These are phyloP conservation scores for Rhabditoides inermis DNA, from an alignment of 2,888 invertebrate genomes.

Conservation along the genomic window DNA sequence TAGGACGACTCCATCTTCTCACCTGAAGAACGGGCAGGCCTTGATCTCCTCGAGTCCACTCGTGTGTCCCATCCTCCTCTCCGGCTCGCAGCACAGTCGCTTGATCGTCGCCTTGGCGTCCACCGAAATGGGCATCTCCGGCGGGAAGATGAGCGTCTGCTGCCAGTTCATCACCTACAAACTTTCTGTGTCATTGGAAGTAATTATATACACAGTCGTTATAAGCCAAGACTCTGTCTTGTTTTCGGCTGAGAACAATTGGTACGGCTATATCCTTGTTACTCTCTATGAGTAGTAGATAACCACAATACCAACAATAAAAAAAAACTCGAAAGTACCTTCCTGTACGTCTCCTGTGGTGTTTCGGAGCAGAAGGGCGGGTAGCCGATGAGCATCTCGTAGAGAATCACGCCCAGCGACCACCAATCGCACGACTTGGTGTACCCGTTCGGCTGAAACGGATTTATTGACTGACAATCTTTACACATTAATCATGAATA, in stretches of 20 bases:
- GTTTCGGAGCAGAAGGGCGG: constrained; percentile 99
- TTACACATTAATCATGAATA: no score
- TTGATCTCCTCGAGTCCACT: constrained; percentile 83
- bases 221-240: no score
- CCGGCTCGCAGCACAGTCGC: constrained; percentile 86
- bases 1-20: no score
- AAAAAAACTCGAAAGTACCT: no score
- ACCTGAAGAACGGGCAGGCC: constrained; percentile 80
- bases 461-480: no score
- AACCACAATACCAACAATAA: no score
- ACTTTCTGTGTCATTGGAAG: no score
- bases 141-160: constrained; percentile 93
- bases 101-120: constrained; percentile 64
- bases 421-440: constrained; percentile 98
- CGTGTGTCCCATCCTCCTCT: constrained; percentile 79
- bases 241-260: no score
- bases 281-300: no score
- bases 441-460: constrained; percentile 92
- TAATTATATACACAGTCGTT: no score
- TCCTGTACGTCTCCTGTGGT: constrained; percentile 87
- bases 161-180: constrained; percentile 99
- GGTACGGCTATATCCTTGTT: no score
- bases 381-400: constrained; percentile 99
- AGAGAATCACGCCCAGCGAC: constrained; percentile 99
- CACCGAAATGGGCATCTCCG: constrained; percentile 96